phyloP scores from a whole-genome alignment of 2,113 vertebrate genomes.

The Spermophilus dauricus region DNA sequence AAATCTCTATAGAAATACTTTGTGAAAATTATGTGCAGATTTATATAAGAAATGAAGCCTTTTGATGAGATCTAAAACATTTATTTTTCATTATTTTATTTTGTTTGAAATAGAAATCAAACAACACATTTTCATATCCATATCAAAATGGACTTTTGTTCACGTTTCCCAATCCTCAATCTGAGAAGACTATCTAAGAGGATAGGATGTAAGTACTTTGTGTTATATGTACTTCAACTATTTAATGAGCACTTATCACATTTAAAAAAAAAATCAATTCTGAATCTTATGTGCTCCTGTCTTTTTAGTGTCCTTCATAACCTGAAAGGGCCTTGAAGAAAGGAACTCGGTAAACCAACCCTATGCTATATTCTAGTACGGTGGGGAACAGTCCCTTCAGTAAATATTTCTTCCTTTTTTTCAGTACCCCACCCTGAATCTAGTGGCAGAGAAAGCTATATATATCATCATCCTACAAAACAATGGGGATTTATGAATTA shows the following conservation, averaged over 20 bases:
- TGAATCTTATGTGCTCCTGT: not conserved
- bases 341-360: not conserved
- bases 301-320: conserved; percentile 27
- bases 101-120: conserved; percentile 60
- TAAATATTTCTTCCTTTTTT: conserved; percentile 40
- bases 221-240: conserved; percentile 15
- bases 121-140: conserved; percentile 4
- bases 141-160: conserved; percentile 8
- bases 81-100: conserved; percentile 53
- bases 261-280: conserved; percentile 10
- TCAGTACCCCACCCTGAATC: conserved; percentile 29
- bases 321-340: not conserved
- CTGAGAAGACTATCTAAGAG: not conserved
- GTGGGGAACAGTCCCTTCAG: not conserved
- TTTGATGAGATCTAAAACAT: not conserved
- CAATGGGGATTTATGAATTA: not conserved
- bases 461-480: not conserved
- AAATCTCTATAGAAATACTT: not conserved
- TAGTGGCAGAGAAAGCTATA: not conserved
- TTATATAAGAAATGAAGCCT: not conserved
- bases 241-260: conserved; percentile 24
- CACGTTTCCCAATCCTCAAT: conserved; percentile 4
- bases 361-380: not conserved
- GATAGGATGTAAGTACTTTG: not conserved
- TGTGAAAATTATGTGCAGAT: not conserved